A percentile compares a stretch with the other conserved stretches of the same genome.
These are phyloP conservation scores for Hydractinia echinata DNA, from an alignment of 30 jellyfish, hydroid and myxozoan genomes.

Conservation along the genomic window DNA sequence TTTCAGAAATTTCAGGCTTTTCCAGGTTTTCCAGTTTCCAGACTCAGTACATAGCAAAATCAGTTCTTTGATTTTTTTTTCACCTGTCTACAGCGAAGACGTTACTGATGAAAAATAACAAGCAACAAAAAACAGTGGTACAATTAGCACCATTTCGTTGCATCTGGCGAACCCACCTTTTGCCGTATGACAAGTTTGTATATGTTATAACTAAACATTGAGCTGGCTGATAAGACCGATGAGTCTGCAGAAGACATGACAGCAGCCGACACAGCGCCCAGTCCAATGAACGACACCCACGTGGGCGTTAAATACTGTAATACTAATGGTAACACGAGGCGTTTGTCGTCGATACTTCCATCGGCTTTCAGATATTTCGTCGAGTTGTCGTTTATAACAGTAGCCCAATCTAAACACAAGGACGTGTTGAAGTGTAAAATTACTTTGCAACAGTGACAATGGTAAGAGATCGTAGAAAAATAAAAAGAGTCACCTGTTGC, in stretches of 20 bases:
- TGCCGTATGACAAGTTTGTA: conserved; percentile 61
- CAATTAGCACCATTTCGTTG: neutral
- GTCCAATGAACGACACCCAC: conserved; percentile 79
- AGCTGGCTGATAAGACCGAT: conserved; percentile 81
- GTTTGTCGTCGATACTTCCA: conserved; percentile 50
- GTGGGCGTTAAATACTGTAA: conserved; percentile 82
- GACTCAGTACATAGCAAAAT: too few species aligned
- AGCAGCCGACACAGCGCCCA: conserved; percentile 91
- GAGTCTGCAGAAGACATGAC: conserved; percentile 94
- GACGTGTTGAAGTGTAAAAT: neutral
- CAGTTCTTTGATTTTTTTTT: too few species aligned
- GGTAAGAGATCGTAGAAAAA: too few species aligned
- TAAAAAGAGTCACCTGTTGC: conserved; percentile 46
- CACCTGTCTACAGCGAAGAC: too few species aligned
- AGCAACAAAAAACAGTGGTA: too few species aligned
- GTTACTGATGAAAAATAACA: too few species aligned
- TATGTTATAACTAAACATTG: conserved; percentile 80
- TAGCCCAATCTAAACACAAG: conserved; percentile 59
- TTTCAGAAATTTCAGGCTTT: too few species aligned
- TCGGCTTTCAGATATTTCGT: neutral
- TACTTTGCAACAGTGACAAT: neutral
- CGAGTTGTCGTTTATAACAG: conserved; percentile 32
- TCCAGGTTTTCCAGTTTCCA: too few species aligned
- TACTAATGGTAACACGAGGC: conserved; percentile 71
- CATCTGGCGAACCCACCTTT: conserved; percentile 42